A percentile compares a stretch with the other conserved stretches of the same genome.
Evolutionary conservation across 2,113 vertebrate genomes (phyloP).

Genomic region (Hucho hucho): DNA sequence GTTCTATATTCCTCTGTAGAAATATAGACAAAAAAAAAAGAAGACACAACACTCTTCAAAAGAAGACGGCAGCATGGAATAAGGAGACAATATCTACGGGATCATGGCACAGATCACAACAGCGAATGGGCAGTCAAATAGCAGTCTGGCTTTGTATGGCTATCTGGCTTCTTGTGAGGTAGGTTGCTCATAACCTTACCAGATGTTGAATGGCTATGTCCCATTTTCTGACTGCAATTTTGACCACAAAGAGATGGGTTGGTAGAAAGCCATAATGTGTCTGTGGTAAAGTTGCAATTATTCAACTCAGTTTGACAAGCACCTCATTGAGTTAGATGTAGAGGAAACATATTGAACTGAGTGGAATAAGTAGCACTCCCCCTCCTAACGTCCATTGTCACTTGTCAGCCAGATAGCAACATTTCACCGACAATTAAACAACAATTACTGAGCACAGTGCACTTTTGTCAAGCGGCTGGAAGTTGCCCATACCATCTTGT

Average conservation of each 20-base stretch:
- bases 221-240: background rate
- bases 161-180: slow-evolving; percentile 11
- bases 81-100: background rate
- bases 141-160: background rate
- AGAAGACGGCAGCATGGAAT: background rate
- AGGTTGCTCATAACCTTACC: background rate
- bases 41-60: slow-evolving; percentile 32
- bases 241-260: slow-evolving; percentile 15
- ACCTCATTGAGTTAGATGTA: slow-evolving; percentile 14
- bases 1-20: slow-evolving; percentile 31
- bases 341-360: slow-evolving; percentile 13
- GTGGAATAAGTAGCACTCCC: slow-evolving; percentile 3
- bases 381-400: slow-evolving; percentile 32
- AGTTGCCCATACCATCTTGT: slow-evolving; percentile 47
- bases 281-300: slow-evolving; percentile 37
- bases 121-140: background rate
- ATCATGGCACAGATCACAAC: background rate
- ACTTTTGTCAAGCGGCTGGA: slow-evolving; percentile 49
- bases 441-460: slow-evolving; percentile 57
- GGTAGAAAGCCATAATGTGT: slow-evolving; percentile 21
- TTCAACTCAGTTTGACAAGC: slow-evolving; percentile 29
- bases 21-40: slow-evolving; percentile 6
- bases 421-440: slow-evolving; percentile 70
- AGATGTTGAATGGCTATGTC: background rate
- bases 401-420: slow-evolving; percentile 62